Percentiles rank a stretch among this genome's conserved stretches.
Evolutionary conservation across 2,797 vertebrate genomes (phyloP).

Genomic region (Manis pentadactyla): DNA sequence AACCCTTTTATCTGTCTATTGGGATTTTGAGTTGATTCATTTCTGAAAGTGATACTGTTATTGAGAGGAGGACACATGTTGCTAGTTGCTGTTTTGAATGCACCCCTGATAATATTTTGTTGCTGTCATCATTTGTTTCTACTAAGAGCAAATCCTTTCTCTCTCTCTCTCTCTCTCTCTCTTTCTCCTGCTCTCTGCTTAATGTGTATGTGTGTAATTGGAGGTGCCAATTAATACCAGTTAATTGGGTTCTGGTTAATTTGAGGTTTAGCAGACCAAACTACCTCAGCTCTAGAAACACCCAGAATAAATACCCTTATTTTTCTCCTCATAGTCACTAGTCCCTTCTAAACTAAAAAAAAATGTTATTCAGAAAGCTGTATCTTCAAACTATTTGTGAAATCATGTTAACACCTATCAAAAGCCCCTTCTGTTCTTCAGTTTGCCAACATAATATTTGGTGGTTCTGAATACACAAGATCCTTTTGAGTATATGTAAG

Average conservation of each 20-base stretch:
- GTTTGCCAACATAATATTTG: neutral
- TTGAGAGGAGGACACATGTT: neutral
- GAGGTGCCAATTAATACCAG: constrained; percentile 2
- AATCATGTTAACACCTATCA: neutral
- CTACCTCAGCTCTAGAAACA: constrained; percentile 41
- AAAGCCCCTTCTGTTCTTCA: constrained; percentile 21
- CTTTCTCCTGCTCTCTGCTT: too few relatives aligned
- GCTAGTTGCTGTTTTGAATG: neutral
- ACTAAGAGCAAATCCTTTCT: neutral
- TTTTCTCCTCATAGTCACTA: constrained; percentile 2
- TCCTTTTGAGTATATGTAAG: neutral
- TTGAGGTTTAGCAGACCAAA: constrained; percentile 20
- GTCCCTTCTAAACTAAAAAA: neutral
- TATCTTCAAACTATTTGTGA: constrained; percentile 38
- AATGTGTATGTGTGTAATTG: neutral
- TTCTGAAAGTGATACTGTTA: constrained; percentile 45
- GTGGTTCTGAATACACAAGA: neutral
- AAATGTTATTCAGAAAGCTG: neutral
- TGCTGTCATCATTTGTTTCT: neutral
- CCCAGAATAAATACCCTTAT: constrained; percentile 14
- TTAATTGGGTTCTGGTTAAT: constrained; percentile 16
- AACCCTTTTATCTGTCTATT: constrained; percentile 35
- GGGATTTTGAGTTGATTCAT: constrained; percentile 46
- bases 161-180: too few relatives aligned
- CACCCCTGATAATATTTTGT: neutral